Percentiles rank a stretch among this genome's conserved stretches.
These are phyloP conservation scores for Abramis brama DNA, from an alignment of 2,113 vertebrate genomes.

Conservation along the genomic window DNA sequence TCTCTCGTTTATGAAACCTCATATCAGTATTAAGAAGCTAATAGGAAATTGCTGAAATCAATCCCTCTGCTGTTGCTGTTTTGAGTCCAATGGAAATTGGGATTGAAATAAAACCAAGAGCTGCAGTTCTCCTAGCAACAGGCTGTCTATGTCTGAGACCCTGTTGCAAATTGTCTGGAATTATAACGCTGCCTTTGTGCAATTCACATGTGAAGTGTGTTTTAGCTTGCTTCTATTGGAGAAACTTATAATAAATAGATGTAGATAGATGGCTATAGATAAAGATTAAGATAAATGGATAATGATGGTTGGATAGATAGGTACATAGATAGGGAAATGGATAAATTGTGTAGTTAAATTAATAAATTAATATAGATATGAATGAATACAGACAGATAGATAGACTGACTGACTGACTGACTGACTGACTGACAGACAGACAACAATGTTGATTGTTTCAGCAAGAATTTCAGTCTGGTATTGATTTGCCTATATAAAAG, in stretches of 20 bases:
- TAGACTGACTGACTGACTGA: too few relatives aligned
- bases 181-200: slow-evolving; percentile 24
- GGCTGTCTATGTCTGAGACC: slow-evolving; percentile 50
- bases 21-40: slow-evolving; percentile 48
- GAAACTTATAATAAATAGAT: not conserved
- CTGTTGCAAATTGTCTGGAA: slow-evolving; percentile 32
- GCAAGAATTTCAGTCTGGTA: not conserved
- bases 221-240: not conserved
- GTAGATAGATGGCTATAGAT: too few relatives aligned
- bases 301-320: too few relatives aligned
- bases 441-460: not conserved
- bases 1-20: slow-evolving; percentile 8
- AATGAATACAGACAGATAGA: too few relatives aligned
- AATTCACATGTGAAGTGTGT: slow-evolving; percentile 13
- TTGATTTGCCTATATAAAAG: slow-evolving; percentile 32
- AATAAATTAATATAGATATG: too few relatives aligned
- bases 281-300: too few relatives aligned
- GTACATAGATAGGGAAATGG: too few relatives aligned
- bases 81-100: slow-evolving; percentile 42
- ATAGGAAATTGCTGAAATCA: slow-evolving; percentile 42
- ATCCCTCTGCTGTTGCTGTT: slow-evolving; percentile 42
- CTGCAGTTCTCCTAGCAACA: slow-evolving; percentile 58
- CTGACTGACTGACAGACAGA: not conserved
- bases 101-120: slow-evolving; percentile 42
- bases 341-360: too few relatives aligned